Conservation (phyloP, 2,888 invertebrate genomes). For the Brachylomia viminalis region DNA sequence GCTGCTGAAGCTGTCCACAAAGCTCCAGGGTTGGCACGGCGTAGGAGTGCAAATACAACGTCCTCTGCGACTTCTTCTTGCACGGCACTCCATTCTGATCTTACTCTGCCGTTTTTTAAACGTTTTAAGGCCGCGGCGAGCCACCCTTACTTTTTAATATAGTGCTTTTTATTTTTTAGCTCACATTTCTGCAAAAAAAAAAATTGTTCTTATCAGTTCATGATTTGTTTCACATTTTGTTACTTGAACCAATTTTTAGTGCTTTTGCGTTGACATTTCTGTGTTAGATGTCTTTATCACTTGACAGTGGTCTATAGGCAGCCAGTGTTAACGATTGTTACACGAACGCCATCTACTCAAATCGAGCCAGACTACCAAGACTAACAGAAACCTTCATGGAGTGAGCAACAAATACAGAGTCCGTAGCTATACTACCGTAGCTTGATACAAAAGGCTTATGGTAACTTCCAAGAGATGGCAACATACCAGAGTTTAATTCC, state of each 20-base stretch:
- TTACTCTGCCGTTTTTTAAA: constrained; percentile 34
- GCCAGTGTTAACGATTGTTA: constrained; percentile 46
- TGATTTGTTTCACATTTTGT: constrained; percentile 33
- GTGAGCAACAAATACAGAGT: neutral
- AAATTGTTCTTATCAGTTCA: neutral
- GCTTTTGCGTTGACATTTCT: neutral
- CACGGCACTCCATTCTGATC: constrained; percentile 75
- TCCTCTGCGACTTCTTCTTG: constrained; percentile 76
- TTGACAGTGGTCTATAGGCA: neutral
- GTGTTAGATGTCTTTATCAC: neutral
- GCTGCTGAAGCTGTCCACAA: constrained; percentile 71
- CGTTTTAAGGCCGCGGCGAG: constrained; percentile 15
- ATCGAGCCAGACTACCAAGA: constrained; percentile 26
- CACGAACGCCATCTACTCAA: constrained; percentile 49
- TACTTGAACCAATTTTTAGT: neutral
- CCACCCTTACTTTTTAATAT: constrained; percentile 35
- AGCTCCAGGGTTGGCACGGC: constrained; percentile 61
- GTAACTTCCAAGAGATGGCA: constrained; percentile 41
- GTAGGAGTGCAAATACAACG: constrained; percentile 50
- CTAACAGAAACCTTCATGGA: constrained; percentile 8
- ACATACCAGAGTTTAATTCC: too few relatives aligned
- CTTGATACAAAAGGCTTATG: neutral
- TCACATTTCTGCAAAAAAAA: constrained; percentile 50
- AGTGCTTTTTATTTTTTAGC: neutral
- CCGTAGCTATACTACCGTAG: neutral